Conservation (phyloP, 2,888 invertebrate genomes). For the Fragum sueziense region DNA sequence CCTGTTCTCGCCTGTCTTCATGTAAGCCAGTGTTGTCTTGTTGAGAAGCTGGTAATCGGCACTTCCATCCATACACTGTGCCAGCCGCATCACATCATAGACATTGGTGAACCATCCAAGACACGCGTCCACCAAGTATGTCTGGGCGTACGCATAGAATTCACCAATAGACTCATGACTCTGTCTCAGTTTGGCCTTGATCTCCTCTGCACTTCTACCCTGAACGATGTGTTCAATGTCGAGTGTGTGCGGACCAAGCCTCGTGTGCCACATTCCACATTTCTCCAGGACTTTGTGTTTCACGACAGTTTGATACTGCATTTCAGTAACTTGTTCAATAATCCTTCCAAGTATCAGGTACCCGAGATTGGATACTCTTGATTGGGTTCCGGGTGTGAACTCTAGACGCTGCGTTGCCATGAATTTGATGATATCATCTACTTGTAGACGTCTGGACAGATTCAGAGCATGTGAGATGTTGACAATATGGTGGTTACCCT, state of each 20-base stretch:
- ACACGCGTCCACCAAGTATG: slow-evolving; percentile 70
- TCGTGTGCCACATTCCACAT: slow-evolving; percentile 80
- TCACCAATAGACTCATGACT: slow-evolving; percentile 58
- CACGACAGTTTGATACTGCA: slow-evolving; percentile 70
- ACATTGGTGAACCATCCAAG: slow-evolving; percentile 79
- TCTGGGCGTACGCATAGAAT: slow-evolving; percentile 54
- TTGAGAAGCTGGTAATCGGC: slow-evolving; percentile 64
- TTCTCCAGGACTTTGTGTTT: slow-evolving; percentile 66
- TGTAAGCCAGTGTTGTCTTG: slow-evolving; percentile 60
- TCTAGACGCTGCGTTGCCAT: slow-evolving; percentile 72
- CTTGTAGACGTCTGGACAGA: slow-evolving; percentile 22
- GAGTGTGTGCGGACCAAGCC: slow-evolving; percentile 61
- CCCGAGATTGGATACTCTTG: slow-evolving; percentile 75
- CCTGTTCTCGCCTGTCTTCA: slow-evolving; percentile 56
- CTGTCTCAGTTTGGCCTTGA: slow-evolving; percentile 47
- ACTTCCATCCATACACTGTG: slow-evolving; percentile 69
- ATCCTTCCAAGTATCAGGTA: slow-evolving; percentile 76
- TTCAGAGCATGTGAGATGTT: slow-evolving; percentile 73
- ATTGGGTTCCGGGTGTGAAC: slow-evolving; percentile 73
- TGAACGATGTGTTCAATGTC: slow-evolving; percentile 44
- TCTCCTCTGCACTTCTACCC: slow-evolving; percentile 42
- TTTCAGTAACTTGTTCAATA: slow-evolving; percentile 70
- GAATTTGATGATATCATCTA: slow-evolving; percentile 71
- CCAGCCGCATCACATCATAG: slow-evolving; percentile 75
- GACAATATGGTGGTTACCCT: slow-evolving; percentile 67